Conservation (phyloP, 2,888 invertebrate genomes). For the Notodonta ziczac region DNA sequence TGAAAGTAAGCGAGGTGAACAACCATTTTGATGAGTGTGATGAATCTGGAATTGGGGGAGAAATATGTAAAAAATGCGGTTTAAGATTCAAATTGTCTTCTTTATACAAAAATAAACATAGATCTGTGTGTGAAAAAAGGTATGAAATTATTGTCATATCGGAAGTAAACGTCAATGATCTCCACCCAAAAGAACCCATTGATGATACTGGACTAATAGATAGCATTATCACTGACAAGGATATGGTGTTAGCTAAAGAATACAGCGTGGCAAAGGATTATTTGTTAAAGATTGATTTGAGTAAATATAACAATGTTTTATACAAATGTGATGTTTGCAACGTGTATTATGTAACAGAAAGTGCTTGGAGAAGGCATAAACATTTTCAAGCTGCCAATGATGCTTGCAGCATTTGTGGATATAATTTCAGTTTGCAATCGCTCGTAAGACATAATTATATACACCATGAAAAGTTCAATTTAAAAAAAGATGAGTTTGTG, state of each 20-base stretch:
- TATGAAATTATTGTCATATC: conserved; percentile 10
- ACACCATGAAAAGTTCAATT: conserved; percentile 21
- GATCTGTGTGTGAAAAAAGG: conserved; percentile 1
- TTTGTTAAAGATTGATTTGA: conserved; percentile 17
- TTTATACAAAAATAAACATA: conserved; percentile 11
- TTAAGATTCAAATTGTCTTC: conserved; percentile 14
- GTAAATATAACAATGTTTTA: conserved; percentile 18
- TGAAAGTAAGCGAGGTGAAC: conserved; percentile 12
- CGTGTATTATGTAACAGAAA: neutral
- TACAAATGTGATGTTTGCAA: conserved; percentile 25
- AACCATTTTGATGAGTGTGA: conserved; percentile 16
- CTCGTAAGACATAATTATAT: conserved; percentile 23
- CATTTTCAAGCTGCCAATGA: neutral
- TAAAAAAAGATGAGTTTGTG: conserved; percentile 13
- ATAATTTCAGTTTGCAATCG: conserved; percentile 17
- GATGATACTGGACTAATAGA: neutral
- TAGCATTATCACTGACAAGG: neutral
- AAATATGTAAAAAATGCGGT: conserved; percentile 19
- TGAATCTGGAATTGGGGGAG: conserved; percentile 8
- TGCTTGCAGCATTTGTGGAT: conserved; percentile 3
- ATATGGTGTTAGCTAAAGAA: conserved; percentile 1
- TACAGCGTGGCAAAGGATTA: neutral
- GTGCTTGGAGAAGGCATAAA: neutral
- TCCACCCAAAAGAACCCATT: neutral
- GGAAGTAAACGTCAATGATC: neutral